Percentiles rank a stretch among this genome's conserved stretches.
phyloP scores from a whole-genome alignment of 2,113 vertebrate species.

The Oryzias javanicus region DNA sequence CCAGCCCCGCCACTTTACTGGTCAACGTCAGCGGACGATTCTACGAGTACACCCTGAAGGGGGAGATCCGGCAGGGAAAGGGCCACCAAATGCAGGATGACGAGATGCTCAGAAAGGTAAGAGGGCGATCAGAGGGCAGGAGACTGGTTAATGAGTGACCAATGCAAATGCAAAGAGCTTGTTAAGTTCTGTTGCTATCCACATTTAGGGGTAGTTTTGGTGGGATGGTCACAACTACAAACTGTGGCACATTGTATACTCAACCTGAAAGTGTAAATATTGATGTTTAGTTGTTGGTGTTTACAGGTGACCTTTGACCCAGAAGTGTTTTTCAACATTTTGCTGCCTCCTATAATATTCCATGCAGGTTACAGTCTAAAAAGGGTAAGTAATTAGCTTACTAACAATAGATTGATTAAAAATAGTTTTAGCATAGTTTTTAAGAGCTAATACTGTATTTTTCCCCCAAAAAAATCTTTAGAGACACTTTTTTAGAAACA shows the following conservation, averaged over 20 bases:
- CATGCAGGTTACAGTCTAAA: constrained; percentile 98
- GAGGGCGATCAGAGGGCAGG: constrained; percentile 4
- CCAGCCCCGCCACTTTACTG: constrained; percentile 87
- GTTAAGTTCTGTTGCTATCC: too few relatives aligned
- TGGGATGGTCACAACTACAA: neutral
- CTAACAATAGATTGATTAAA: neutral
- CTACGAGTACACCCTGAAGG: constrained; percentile 94
- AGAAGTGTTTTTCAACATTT: constrained; percentile 98
- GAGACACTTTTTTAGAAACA: constrained; percentile 97
- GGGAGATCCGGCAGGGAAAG: constrained; percentile 86
- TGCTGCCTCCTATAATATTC: constrained; percentile 98
- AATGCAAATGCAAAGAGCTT: too few relatives aligned
- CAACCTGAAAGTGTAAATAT: neutral
- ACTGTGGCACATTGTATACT: neutral
- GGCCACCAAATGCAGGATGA: constrained; percentile 89
- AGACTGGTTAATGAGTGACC: neutral
- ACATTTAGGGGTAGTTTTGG: too few relatives aligned
- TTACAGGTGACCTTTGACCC: constrained; percentile 95
- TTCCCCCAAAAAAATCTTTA: constrained; percentile 49
- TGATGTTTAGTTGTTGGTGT: constrained; percentile 11
- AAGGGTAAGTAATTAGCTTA: constrained; percentile 78
- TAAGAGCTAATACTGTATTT: neutral
- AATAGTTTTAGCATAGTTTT: neutral
- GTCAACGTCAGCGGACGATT: constrained; percentile 93
- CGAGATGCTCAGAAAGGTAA: constrained; percentile 96